Evolutionary conservation across 2,113 vertebrate species (phyloP), one percentile per base, ranked within the genome.

Genomic region (Diadophis punctatus): DNA sequence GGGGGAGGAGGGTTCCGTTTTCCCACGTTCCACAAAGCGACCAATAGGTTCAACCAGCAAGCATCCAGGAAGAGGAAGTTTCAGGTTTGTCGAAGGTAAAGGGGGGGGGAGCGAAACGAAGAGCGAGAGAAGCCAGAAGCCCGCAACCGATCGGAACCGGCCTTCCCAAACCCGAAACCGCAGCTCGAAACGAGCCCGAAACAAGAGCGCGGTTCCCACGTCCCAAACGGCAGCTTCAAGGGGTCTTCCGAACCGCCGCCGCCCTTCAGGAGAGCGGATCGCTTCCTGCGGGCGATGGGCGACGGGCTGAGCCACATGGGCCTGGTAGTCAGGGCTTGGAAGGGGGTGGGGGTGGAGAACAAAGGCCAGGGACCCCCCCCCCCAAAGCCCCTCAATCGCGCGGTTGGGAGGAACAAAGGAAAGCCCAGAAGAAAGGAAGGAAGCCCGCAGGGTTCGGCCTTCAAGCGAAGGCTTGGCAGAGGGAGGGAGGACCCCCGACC

Each of bases 371-470:
- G 23, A 30, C 2, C 27, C 25, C 10, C 58, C 25, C 27, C 9
- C 9, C 8, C 23, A 3, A 22, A 55, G 22, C 7, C 10, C 25
- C 27, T 4, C 3, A 4, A 63, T n/a, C 12, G n/a, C 30, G n/a
- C 63, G 14, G 2, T 12, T 34, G 30, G 63, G 63, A 74, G 30
- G 63, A 74, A 74, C 63, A 74, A 74, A 74, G 30, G 63, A 34
- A 34, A 34, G 0, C 60, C 4, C 1, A 2, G 30, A 7, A 34
- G 12, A 74, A 30, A n/a, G n/a, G n/a, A n/a, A n/a, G n/a, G n/a
- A n/a, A n/a, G n/a, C n/a, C n/a, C n/a, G 58, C 58, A 2, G 2
- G 58, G 63, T 30, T 68, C 25, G 60, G 60, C 11, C 30, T 60
- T 60, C 1, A 12, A 30, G 58, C 3, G 25, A 30, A 63, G 58